phyloP scores from a whole-genome alignment of 2,888 invertebrate species.

The Thysanoteuthis rhombus region DNA sequence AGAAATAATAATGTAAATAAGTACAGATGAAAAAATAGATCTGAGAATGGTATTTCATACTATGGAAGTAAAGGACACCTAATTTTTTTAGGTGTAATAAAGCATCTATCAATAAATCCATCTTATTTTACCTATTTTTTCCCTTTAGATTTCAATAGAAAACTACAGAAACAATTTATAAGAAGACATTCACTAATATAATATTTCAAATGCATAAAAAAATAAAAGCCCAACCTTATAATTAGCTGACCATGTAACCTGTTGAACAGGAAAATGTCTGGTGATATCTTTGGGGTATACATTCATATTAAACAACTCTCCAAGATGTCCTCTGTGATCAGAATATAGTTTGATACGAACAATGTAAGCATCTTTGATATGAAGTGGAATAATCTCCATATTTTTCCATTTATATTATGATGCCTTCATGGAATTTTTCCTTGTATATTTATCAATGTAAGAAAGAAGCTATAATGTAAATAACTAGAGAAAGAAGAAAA shows the following conservation, averaged over 20 bases:
- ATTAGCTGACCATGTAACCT: neutral
- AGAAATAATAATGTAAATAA: too few species aligned
- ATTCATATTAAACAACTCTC: slow-evolving; percentile 1
- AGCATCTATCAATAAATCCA: too few species aligned
- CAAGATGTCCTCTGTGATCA: slow-evolving; percentile 18
- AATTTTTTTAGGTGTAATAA: neutral
- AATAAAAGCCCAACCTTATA: neutral
- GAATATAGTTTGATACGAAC: neutral
- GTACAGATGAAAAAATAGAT: too few species aligned
- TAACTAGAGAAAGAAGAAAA: too few species aligned
- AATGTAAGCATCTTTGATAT: slow-evolving; percentile 16
- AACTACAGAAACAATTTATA: neutral
- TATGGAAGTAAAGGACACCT: too few species aligned
- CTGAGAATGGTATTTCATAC: too few species aligned
- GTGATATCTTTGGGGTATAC: neutral
- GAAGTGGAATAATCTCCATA: slow-evolving; percentile 20
- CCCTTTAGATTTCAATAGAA: neutral
- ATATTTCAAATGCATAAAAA: neutral
- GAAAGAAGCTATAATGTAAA: too few species aligned
- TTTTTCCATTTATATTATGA: too few species aligned
- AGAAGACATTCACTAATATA: neutral
- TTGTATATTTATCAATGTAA: too few species aligned
- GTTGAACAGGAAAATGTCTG: neutral
- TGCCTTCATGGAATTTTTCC: too few species aligned
- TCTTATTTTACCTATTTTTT: neutral